Evolutionary conservation across 2,797 vertebrate species (phyloP), one percentile per base, ranked within the genome.

Genomic region (Melanogrammus aeglefinus): DNA sequence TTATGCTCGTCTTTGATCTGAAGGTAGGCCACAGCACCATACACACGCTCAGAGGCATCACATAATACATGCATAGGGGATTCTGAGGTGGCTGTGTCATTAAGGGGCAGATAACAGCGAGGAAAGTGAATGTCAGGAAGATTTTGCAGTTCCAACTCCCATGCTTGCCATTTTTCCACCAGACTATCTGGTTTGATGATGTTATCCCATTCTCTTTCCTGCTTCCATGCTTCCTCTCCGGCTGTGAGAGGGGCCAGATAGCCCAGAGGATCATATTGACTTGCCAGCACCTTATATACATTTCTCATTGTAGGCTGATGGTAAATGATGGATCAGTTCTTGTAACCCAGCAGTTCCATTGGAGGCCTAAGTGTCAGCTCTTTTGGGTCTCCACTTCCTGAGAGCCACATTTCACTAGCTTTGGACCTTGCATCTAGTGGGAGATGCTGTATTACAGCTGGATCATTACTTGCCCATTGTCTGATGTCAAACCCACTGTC

Each of bases 291-390:
- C 16, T 27, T 66, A 16, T 80, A 80, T 10, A 73, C n/a, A 24
- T 38, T 73, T 36, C 72, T 41, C 39, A 81, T 73, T 6, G 78
- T 75, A 47, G 73, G 73, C 10, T 31, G 1, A 7, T n/a, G 29
- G 33, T 79, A 8, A 4, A 36, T 8, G 27, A 77, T 41, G 1
- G 24, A 14, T 2, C 18, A 8, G 39, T 63, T 29, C 4, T 75
- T 74, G 47, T 82, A 82, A 3, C 78, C 21, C 4, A 79, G 66
- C 72, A 77, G n/a, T 82, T 66, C 75, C 75, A 82, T 4, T 18
- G 38, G 57, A 82, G 72, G 1, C 81, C 72, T n/a, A 77, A 77
- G 63, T 7, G 81, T 77, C 21, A 69, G 71, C 29, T 81, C 77
- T 33, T 73, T 21, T 3, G 75, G 47, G 71, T 81, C 77, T 4